Base-by-base conservation (phyloP, 2,113 vertebrate genomes). In the Chauna torquata region DNA sequence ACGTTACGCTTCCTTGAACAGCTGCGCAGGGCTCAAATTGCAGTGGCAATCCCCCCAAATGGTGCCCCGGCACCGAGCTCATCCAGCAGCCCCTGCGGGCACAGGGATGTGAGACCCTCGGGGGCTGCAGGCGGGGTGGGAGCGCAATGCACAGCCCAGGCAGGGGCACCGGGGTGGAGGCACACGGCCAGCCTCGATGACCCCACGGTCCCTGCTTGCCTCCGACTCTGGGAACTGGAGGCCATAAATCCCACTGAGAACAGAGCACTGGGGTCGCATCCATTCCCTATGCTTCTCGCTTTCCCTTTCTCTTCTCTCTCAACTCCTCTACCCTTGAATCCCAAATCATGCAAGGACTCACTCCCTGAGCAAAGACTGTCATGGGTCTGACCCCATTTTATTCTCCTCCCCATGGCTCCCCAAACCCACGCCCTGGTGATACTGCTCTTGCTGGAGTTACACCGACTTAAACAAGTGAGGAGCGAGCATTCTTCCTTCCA, bases 231-330 rank as follows among this genome's bases (percentile, higher is more conserved):
- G 15, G 34, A 81, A 27, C 40, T 25, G 22, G 5, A 42, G n/a
- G 52, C 45, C 71, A 38, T 34, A 80, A 74, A 83, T 66, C 88
- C 68, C 19, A 8, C 36, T 20, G 8, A 50, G 55, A 85, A 9
- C 38, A 36, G 42, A 85, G 12, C 42, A 76, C 24, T 14, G 25
- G 1, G 2, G 20, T 42, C 45, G 47, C 79, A 88, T n/a, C 62
- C 27, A 1, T 40, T 86, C 64, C 55, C 79, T 72, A 16, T 38
- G n/a, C 54, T 59, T 30, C 76, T 47, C 1, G 1, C 19, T 23
- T 74, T 34, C 32, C 45, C 17, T 44, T 34, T 70, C 50, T 23
- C 34, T 57, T 70, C 75, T n/a, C 12, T 0, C 1, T 1, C 0
- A 1, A 47, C 4, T 49, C 27, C 36, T 34, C 78, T 42, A 28